Base-by-base conservation (phyloP, 2,797 vertebrate species). In the Petrocephalus sullivani region DNA sequence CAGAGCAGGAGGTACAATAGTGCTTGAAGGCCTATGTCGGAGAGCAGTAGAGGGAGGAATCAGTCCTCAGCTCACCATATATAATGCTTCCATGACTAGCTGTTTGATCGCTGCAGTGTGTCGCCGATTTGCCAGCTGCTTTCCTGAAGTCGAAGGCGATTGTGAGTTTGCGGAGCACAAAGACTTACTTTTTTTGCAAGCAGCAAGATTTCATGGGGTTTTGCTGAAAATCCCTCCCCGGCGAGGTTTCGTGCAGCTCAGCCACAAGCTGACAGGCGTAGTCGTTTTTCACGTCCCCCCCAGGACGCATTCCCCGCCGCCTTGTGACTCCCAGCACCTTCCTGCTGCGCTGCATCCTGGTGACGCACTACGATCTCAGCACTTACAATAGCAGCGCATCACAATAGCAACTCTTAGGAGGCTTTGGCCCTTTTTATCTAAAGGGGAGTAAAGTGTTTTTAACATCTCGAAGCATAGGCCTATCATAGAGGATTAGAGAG, bases 311-410 rank as follows among this genome's bases (percentile, higher is more conserved):
- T 8, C 49, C 53, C 53, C 21, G 12, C 64, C 53, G 51, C 1
- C 9, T 46, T 46, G 41, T 2, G 3, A 19, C 53, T 56, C 82
- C 21, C 82, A 85, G 56, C 82, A 53, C 19, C 49, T 85, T 23
- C 49, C 82, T 2, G 53, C 51, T 54, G 82, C 16, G 49, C 49
- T 56, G 82, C 82, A 28, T 28, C 12, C 82, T 85, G 46, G 49
- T 56, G 82, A 53, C 23, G 56, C 82, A 85, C 56, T 85, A 85
- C 82, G 33, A 56, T 85, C 82, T 23, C 82, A 56, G 82, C 82
- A 85, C 49, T 54, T 54, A 54, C 49, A 28, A 54, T 85, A 71
- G 10, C 28, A 37, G 64, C 64, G 33, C 64, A 14, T 37, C 64
- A 71, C 64, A 71, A 71, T 71, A 37, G 64, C 64, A 49, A 14